These are phyloP conservation scores for Xylocampa areola DNA, from an alignment of 2,888 invertebrate species.

Conservation along the genomic window DNA sequence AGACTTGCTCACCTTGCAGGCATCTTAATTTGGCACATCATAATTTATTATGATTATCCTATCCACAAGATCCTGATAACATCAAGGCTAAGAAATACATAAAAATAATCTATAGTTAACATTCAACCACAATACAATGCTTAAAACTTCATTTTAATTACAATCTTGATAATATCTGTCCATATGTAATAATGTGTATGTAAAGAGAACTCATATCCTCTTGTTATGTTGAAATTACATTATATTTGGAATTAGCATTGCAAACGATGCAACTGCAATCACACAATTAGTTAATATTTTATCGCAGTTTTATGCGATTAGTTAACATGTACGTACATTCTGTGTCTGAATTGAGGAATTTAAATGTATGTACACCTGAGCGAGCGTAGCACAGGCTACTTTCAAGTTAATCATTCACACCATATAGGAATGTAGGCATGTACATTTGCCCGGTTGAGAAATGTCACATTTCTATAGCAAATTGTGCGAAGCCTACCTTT, in stretches of 20 bases:
- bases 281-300: constrained; percentile 22
- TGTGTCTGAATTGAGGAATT: neutral
- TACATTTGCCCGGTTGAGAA: constrained; percentile 11
- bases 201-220: constrained; percentile 47
- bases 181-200: constrained; percentile 23
- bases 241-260: constrained; percentile 39
- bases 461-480: constrained; percentile 18
- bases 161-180: constrained; percentile 42
- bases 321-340: constrained; percentile 4
- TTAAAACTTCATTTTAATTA: constrained; percentile 41
- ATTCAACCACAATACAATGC: constrained; percentile 15
- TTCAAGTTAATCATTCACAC: constrained; percentile 25
- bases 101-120: constrained; percentile 2
- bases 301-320: constrained; percentile 13
- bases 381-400: constrained; percentile 5
- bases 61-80: constrained; percentile 13
- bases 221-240: constrained; percentile 33
- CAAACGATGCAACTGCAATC: constrained; percentile 33
- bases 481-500: constrained; percentile 2
- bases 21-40: constrained; percentile 18
- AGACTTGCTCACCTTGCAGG: constrained; percentile 37
- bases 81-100: constrained; percentile 15
- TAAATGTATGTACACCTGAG: neutral
- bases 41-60: constrained; percentile 25
- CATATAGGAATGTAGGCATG: constrained; percentile 11